Evolutionary conservation across 1,140 invertebrate species (phyloP).

Genomic region (Diuraphis noxia): DNA sequence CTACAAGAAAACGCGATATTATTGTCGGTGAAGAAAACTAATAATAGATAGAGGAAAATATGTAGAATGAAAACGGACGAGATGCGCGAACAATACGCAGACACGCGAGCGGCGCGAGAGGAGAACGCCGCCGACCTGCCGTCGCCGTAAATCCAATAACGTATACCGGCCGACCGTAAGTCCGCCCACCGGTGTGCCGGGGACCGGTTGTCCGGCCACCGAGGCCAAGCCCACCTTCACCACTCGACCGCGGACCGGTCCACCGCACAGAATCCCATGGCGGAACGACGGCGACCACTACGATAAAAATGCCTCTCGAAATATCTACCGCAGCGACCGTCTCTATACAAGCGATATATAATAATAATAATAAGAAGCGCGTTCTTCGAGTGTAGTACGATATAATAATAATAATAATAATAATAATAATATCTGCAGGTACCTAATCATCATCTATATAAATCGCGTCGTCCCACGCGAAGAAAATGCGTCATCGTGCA

Average conservation of each 20-base stretch:
- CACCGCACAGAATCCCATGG: constrained; percentile 52
- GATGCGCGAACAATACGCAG: not conserved
- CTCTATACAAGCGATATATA: not conserved
- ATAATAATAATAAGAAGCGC: not conserved
- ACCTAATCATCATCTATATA: too few relatives aligned
- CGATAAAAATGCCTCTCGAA: constrained; percentile 5
- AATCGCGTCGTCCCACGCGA: too few relatives aligned
- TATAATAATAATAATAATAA: too few relatives aligned
- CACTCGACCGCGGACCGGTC: constrained; percentile 40
- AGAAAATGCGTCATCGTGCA: too few relatives aligned
- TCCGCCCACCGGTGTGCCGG: constrained; percentile 27
- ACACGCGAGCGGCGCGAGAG: not conserved
- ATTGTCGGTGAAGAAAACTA: not conserved
- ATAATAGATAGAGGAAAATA: not conserved
- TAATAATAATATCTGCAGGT: too few relatives aligned
- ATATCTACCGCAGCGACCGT: constrained; percentile 25
- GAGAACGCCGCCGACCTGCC: not conserved
- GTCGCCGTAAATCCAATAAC: constrained; percentile 27
- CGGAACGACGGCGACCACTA: not conserved
- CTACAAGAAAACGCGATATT: not conserved
- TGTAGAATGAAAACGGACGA: not conserved
- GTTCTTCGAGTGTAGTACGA: not conserved
- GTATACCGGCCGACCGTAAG: constrained; percentile 33
- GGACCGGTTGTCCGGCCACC: constrained; percentile 48
- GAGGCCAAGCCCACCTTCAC: constrained; percentile 46